Evolutionary conservation across 2,888 invertebrate genomes (phyloP), one percentile per base, ranked within the genome.

Genomic region (Sinotaia quadrata): DNA sequence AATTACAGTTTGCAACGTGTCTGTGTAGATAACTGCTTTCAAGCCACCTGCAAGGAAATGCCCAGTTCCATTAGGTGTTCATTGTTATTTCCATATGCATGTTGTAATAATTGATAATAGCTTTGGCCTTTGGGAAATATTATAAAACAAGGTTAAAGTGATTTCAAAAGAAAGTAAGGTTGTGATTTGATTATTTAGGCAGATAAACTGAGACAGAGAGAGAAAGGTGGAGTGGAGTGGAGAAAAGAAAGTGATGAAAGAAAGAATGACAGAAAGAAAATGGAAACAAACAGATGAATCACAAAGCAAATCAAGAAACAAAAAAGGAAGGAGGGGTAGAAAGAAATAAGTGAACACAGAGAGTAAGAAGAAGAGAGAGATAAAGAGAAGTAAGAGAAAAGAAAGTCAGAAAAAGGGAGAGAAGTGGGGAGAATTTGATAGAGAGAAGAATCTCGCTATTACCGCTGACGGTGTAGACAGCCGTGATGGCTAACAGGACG

Each of bases 391-490:
- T 36, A 58, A 34, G 51, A 4, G 51, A 4, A 51, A 7, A 51
- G 15, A 18, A 4, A 27, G 47, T 47, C 8, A 60, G 47, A 47
- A 18, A 60, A 15, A 60, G 15, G 41, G 37, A 21, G 49, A 4
- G 5, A 4, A 18, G n/a, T n/a, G n/a, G n/a, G n/a, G n/a, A n/a
- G 18, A 31, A 7, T 24, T n/a, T 4, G 24, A 54, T 10, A 54
- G 41, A 8, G 41, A 41, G 15, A 51, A 18, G 21, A n/a, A 51
- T 21, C 18, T n/a, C 7, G 15, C 7, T n/a, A 57, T 56, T 74
- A 87, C 90, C 90, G 63, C 88, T 83, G 24, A 91, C 88, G 4
- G 91, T 90, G 79, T 90, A 91, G 10, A 90, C 71, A 21, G 89
- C 90, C 4, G 91, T 88, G 49, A 91, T 87, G 18, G 85, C 86